Base-by-base conservation (phyloP, 2,888 invertebrate species). In the Helleia helle region DNA sequence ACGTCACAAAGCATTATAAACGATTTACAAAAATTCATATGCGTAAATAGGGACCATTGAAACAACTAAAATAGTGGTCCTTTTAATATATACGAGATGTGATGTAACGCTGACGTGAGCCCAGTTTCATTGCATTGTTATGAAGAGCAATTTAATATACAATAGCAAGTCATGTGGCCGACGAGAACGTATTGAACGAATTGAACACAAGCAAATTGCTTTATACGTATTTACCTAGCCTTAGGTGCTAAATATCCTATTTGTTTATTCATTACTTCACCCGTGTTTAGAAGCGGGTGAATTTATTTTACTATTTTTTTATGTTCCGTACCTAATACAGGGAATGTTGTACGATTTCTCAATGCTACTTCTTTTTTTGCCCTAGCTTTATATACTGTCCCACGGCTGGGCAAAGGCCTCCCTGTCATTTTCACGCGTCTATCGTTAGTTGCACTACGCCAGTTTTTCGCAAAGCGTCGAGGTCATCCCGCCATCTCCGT, bases 111-210 rank as follows among this genome's bases (percentile, higher is more conserved):
- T 30, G 40, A 41, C 48, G 44, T 43, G 40, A 43, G 40, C 30
- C 38, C 48, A 41, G 39, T 45, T 49, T 46, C 48, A 44, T 48
- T 49, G 42, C 50, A 43, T 51, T 51, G 51, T 54, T 51, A 48
- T 50, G 49, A 48, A 49, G 49, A 54, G 46, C 52, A 54, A 51
- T 54, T 54, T 49, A 51, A 49, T 46, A 48, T 44, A 52, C 49
- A 48, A 47, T 51, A 47, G 48, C 38, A 43, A 43, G 44, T 51
- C 52, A 54, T 54, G 51, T 54, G 52, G 51, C 50, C 40, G 45
- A 29, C 44, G 42, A 43, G 48, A 44, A 39, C 47, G 45, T 17
- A 37, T 43, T 47, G 43, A 46, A 41, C 43, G 49, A 47, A 49
- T 47, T 47, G 51, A 52, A 46, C 40, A 47, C 34, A 41, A 38